Conservation (phyloP, 2,113 vertebrate species). For the Dipodomys merriami region DNA sequence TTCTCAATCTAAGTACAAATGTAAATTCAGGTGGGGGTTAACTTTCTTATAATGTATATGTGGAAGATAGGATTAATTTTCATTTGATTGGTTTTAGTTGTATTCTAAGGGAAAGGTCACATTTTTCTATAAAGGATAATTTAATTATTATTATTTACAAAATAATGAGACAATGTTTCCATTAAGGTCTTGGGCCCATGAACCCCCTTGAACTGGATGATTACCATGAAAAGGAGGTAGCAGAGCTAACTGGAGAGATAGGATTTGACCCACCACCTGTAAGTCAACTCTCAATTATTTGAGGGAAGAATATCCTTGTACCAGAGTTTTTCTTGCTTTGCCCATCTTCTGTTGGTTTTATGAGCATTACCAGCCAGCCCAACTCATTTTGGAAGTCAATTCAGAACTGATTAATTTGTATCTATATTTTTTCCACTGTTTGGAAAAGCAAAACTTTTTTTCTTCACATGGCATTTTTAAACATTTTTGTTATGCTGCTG, state of each 20-base stretch:
- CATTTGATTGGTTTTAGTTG: conserved; percentile 52
- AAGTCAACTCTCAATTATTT: conserved; percentile 70
- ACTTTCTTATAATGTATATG: conserved; percentile 31
- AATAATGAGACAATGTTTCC: conserved; percentile 72
- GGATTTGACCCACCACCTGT: conserved; percentile 83
- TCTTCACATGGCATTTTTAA: neutral
- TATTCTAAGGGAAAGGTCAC: conserved; percentile 7
- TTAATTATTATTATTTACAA: conserved; percentile 27
- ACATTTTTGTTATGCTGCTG: neutral
- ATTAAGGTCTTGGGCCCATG: conserved; percentile 85
- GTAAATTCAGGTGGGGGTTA: neutral
- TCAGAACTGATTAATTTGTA: conserved; percentile 36
- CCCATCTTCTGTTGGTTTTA: neutral
- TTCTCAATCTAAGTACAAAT: conserved; percentile 39
- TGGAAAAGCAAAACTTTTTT: conserved; percentile 34
- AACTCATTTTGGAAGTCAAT: conserved; percentile 42
- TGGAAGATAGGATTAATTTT: conserved; percentile 23
- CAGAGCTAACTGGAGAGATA: conserved; percentile 79
- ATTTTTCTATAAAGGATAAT: conserved; percentile 51
- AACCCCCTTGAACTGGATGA: conserved; percentile 86
- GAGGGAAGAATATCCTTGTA: neutral
- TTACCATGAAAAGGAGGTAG: conserved; percentile 83
- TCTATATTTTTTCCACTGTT: conserved; percentile 2
- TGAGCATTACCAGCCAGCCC: neutral
- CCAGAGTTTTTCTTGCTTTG: conserved; percentile 21